A percentile compares a stretch with the other conserved stretches of the same genome.
Evolutionary conservation across 2,888 invertebrate species (phyloP).

Genomic region (Colostygia pectinataria): DNA sequence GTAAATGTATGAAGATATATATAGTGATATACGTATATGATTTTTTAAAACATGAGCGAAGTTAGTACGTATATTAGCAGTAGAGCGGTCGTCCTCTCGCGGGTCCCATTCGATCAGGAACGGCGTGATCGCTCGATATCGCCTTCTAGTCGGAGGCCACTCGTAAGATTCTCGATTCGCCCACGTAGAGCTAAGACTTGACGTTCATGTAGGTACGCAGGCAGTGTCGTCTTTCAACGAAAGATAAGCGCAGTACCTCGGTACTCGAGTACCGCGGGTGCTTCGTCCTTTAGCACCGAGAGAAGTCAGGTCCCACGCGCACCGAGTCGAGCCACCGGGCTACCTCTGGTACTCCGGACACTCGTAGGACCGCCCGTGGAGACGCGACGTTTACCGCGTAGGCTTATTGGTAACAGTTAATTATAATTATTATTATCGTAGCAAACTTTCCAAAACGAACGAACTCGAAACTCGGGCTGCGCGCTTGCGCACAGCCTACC

Average conservation of each 20-base stretch:
- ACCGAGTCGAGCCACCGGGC: constrained; percentile 31
- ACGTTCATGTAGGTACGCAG: constrained; percentile 40
- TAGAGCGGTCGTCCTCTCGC: constrained; percentile 80
- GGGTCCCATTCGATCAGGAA: constrained; percentile 52
- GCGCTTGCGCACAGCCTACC: constrained; percentile 85
- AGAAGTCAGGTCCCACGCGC: constrained; percentile 20
- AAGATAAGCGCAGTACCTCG: constrained; percentile 15
- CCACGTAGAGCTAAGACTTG: constrained; percentile 29
- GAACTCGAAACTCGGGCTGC: constrained; percentile 84
- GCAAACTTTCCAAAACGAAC: constrained; percentile 84
- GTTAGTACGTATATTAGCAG: constrained; percentile 81
- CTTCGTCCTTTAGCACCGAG: constrained; percentile 18
- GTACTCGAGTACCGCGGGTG: constrained; percentile 28
- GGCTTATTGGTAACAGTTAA: constrained; percentile 82
- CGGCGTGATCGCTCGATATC: constrained; percentile 40
- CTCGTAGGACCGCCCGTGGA: constrained; percentile 64
- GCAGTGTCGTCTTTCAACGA: constrained; percentile 38
- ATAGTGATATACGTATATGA: constrained; percentile 82
- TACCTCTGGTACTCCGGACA: constrained; percentile 37
- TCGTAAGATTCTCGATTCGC: constrained; percentile 19
- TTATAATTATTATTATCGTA: constrained; percentile 82
- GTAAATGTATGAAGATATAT: constrained; percentile 82
- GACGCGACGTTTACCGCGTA: constrained; percentile 78
- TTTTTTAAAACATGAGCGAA: constrained; percentile 81
- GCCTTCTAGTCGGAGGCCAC: constrained; percentile 34